Base-by-base conservation (phyloP, 1,140 invertebrate genomes). In the Brachionus angularis region DNA sequence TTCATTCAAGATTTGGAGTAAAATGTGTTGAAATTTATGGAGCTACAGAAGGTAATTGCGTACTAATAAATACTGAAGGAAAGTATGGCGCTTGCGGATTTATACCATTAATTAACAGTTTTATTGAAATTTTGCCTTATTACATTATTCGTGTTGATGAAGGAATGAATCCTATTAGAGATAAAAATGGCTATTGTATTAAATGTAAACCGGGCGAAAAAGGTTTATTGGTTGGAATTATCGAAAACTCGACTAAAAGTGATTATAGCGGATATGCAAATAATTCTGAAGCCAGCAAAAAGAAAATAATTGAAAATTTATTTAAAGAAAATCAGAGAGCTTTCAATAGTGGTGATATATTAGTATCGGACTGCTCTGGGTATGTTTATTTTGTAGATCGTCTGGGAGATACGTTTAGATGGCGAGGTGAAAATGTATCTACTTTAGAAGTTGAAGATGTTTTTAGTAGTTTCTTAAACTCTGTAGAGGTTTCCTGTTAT, bases 381-480 rank as follows among this genome's bases (percentile, higher is more conserved):
- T 94, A 96, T 83, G 84, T 98, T 33, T 97, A 88, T 80, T 98
- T 98, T 83, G 90, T 89, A 75, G 94, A 98, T 79, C 86, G 96
- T 76, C 96, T 93, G 0, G 96, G 95, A 1, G 96, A 98, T 79
- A 98, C 95, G 1, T 98, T 93, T 84, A 86, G 95, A 61, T 86
- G 85, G 85, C 91, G 93, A 80, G 95, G 96, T n/a, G 96, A 99
- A 84, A 99, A 99, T 82, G 95, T 98, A 1, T 96, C 92, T 3
- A 98, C 96, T 0, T 89, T 90, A 3, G 96, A 99, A 84, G 89
- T 99, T 1, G 96, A 99, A 83, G 90, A 88, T 1, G 86, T 93
- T 61, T 85, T 98, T 1, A 95, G 91, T 73, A 23, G 31, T 14
- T 16, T 29, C 16, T 50, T 67, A 27, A 50, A 67, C 25, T 79